These are phyloP conservation scores for Clarias gariepinus DNA, from an alignment of 2,113 vertebrate species.

Conservation along the genomic window DNA sequence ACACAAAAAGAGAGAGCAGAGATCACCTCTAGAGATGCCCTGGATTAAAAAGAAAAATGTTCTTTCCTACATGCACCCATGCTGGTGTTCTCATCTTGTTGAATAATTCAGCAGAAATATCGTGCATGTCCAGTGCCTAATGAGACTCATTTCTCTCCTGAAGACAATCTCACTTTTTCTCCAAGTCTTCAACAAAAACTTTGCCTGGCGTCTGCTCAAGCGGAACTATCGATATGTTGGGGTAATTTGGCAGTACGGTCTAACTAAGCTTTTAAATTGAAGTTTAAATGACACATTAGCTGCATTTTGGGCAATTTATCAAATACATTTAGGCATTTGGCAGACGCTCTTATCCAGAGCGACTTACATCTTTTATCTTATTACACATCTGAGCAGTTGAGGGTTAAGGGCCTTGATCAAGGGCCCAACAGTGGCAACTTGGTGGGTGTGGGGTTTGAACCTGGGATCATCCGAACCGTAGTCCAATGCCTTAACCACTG, in stretches of 20 bases:
- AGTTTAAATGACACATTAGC: conserved; percentile 27
- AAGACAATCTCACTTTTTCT: conserved; percentile 8
- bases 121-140: conserved; percentile 34
- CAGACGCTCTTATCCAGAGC: no score
- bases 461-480: no score
- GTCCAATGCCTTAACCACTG: no score
- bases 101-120: conserved; percentile 36
- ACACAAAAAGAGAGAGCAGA: background rate
- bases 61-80: conserved; percentile 2
- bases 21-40: background rate
- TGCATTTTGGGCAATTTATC: background rate
- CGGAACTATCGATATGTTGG: conserved; percentile 19
- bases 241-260: conserved; percentile 5
- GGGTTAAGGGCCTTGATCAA: no score
- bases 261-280: conserved; percentile 27
- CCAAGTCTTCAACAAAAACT: conserved; percentile 2
- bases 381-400: no score
- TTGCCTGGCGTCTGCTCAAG: conserved; percentile 16
- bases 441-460: no score
- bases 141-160: conserved; percentile 31
- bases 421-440: no score
- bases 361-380: no score
- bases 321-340: no score
- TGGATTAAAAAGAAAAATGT: background rate
- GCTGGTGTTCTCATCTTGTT: conserved; percentile 11